These are phyloP conservation scores for Antigone vipio DNA, from an alignment of 2,113 vertebrate genomes.

Conservation along the genomic window DNA sequence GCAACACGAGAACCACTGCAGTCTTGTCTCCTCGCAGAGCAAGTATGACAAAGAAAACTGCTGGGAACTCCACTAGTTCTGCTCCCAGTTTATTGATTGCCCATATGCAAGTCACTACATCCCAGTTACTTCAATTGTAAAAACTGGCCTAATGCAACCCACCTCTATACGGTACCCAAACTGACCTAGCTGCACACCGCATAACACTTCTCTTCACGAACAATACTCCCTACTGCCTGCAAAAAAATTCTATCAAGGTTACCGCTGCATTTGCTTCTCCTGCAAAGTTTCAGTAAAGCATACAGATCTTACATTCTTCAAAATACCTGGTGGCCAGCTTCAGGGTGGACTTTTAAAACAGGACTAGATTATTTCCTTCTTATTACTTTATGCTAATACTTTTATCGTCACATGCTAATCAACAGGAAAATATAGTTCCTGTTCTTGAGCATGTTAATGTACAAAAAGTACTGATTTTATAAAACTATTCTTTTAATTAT, in stretches of 20 bases:
- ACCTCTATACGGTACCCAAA: background rate
- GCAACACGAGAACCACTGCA: background rate
- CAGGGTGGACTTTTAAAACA: background rate
- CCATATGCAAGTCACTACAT: background rate
- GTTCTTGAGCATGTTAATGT: constrained; percentile 23
- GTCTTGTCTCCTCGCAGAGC: background rate
- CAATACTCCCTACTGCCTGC: background rate
- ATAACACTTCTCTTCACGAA: background rate
- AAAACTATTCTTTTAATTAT: constrained; percentile 62
- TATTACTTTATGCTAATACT: background rate
- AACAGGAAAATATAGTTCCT: constrained; percentile 33
- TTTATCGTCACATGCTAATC: background rate
- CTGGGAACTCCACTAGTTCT: background rate
- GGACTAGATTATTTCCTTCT: background rate
- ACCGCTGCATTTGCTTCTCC: background rate
- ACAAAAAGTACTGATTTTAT: constrained; percentile 34
- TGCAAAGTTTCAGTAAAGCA: background rate
- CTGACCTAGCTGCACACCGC: background rate
- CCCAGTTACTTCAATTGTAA: background rate
- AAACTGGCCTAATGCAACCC: background rate
- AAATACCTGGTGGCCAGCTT: background rate
- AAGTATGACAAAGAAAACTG: background rate
- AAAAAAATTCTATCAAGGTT: background rate
- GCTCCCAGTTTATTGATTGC: background rate
- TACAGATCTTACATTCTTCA: background rate